A percentile compares a stretch with the other conserved stretches of the same genome.
phyloP scores from a whole-genome alignment of 2,888 invertebrate genomes.

The Scaptomyza reducta region DNA sequence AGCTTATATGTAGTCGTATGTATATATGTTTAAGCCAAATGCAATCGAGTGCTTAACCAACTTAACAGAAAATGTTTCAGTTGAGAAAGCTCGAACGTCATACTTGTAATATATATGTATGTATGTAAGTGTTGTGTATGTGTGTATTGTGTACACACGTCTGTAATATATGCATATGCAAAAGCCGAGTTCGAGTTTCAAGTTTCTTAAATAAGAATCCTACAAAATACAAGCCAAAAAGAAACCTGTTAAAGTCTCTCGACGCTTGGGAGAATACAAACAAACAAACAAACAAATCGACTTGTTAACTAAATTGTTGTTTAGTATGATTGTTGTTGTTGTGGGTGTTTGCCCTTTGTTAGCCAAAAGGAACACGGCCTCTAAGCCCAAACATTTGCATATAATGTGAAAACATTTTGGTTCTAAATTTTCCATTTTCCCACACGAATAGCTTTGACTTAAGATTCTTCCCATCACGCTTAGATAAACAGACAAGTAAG shows the following conservation, averaged over 20 bases:
- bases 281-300: neutral
- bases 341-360: slow-evolving; percentile 12
- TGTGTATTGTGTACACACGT: neutral
- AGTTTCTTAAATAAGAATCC: slow-evolving; percentile 33
- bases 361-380: slow-evolving; percentile 15
- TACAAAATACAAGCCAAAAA: slow-evolving; percentile 16
- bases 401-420: neutral
- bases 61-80: slow-evolving; percentile 11
- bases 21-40: neutral
- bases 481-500: neutral
- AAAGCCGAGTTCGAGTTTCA: slow-evolving; percentile 3
- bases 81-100: slow-evolving; percentile 15
- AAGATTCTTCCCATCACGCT: slow-evolving; percentile 45
- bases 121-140: neutral
- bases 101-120: neutral
- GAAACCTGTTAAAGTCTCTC: slow-evolving; percentile 33
- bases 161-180: too few species aligned
- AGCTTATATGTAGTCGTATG: neutral
- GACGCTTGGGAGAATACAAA: slow-evolving; percentile 7
- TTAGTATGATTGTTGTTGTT: neutral
- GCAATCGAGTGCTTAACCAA: slow-evolving; percentile 7
- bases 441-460: slow-evolving; percentile 26
- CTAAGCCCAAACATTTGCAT: slow-evolving; percentile 21
- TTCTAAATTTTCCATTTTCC: slow-evolving; percentile 15
- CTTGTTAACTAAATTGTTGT: neutral